phyloP scores from a whole-genome alignment of 2,888 invertebrate species.

The Diaphora mendica region DNA sequence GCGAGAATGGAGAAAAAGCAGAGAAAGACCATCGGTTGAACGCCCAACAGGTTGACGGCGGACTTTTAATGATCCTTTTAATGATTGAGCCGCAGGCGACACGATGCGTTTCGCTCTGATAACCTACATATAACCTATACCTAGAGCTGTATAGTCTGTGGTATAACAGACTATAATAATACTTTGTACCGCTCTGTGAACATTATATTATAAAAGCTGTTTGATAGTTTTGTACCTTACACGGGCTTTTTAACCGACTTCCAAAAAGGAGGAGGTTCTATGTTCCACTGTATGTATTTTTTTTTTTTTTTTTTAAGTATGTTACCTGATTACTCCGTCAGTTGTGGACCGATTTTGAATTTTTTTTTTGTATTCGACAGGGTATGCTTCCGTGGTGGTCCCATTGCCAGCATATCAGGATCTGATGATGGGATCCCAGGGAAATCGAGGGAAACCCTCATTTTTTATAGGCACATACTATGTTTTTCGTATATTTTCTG shows the following conservation, averaged over 20 bases:
- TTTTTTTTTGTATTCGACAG: too few relatives aligned
- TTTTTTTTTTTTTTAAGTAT: too few relatives aligned
- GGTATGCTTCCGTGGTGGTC: too few relatives aligned
- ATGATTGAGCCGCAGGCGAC: constrained; percentile 73
- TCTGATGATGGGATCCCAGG: too few relatives aligned
- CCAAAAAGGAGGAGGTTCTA: too few relatives aligned
- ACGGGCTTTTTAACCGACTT: neutral
- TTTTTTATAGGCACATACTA: too few relatives aligned
- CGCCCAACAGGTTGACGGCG: constrained; percentile 63
- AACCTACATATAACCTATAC: constrained; percentile 43
- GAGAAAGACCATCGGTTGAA: constrained; percentile 60
- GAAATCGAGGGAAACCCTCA: too few relatives aligned
- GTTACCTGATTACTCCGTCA: too few relatives aligned
- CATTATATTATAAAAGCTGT: neutral
- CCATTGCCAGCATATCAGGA: too few relatives aligned
- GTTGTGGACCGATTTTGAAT: too few relatives aligned
- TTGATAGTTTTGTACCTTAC: neutral
- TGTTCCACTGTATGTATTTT: too few relatives aligned
- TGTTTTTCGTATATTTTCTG: too few relatives aligned
- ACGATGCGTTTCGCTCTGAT: constrained; percentile 60
- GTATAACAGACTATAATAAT: constrained; percentile 14
- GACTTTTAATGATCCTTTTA: constrained; percentile 77
- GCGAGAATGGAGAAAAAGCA: constrained; percentile 54
- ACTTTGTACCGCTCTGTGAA: constrained; percentile 25
- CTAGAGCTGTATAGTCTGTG: neutral